Evolutionary conservation across 2,888 invertebrate species (phyloP), one percentile per base, ranked within the genome.

Genomic region (Callyntrura sp.): DNA sequence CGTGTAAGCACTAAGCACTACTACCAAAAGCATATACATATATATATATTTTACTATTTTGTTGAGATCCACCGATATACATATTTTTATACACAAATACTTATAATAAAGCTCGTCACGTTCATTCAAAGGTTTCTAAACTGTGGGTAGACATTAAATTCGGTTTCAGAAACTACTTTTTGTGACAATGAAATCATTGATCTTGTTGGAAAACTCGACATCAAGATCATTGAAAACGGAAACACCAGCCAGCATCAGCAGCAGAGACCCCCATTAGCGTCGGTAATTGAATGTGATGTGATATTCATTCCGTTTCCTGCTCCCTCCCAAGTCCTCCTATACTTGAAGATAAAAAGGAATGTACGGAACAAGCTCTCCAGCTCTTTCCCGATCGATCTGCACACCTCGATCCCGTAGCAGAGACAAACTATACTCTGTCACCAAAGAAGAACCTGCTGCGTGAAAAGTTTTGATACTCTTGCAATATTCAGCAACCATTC

Each of bases 401-500:
- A 92, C 70, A 20, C 81, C 90, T 17, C 86, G 57, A 14, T 23
- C 20, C 9, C 91, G 65, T 6, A 92, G 60, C 9, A 70, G 1
- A 11, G 43, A 14, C n/a, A 92, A 83, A 60, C 90, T 90, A 83
- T 84, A 88, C 23, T 91, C 92, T 8, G 91, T 92, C 14, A 92
- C 89, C 12, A 92, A 82, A 43, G 85, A 82, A 82, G 91, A 90
- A 12, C 85, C 68, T 28, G 82, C 79, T 5, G 91, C 86, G 20
- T 73, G 70, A 0, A 92, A 48, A 48, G 73, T n/a, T 62, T 55
- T 85, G 48, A 92, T 82, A 5, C 91, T 78, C 8, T 70, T 12
- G 70, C 91, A 90, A 48, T 92, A 92, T 25, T 92, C 91, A 0
- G 86, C 85, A 57, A 92, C 65, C 73, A 91, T 87, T 85, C 92